Conservation (phyloP, 92 coral and sea anemone species). For the Bergia puertoricense region DNA sequence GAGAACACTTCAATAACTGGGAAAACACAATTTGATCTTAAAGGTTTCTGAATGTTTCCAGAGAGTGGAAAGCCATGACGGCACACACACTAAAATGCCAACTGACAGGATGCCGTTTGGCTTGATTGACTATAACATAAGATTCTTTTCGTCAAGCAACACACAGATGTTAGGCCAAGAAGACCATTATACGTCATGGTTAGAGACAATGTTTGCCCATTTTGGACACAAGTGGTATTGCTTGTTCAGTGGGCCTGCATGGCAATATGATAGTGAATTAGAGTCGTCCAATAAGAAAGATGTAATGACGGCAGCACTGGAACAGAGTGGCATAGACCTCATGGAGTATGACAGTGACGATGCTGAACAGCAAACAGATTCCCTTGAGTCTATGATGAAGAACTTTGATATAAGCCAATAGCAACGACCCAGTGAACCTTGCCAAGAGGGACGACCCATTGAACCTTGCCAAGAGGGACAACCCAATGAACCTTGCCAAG, state of each 20-base stretch:
- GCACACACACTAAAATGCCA: constrained; percentile 52
- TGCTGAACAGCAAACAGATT: no score
- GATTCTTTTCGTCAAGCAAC: constrained; percentile 42
- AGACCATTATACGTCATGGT: constrained; percentile 59
- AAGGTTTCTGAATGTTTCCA: not conserved
- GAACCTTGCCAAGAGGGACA: no score
- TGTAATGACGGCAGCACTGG: no score
- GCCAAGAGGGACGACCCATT: no score
- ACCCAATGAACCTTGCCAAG: no score
- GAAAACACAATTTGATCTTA: not conserved
- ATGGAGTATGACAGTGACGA: no score
- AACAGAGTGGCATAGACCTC: no score
- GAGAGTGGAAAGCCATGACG: not conserved
- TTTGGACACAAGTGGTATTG: constrained; percentile 72
- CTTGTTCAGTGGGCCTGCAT: constrained; percentile 65
- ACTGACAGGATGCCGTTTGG: constrained; percentile 72
- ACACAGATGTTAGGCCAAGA: constrained; percentile 56
- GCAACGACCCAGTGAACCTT: no score
- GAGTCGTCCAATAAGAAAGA: no score
- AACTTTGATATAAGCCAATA: no score
- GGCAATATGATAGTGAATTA: constrained; percentile 52
- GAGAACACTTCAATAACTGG: not conserved
- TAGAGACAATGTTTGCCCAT: constrained; percentile 64
- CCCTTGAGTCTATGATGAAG: no score
- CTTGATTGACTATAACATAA: constrained; percentile 56